Conservation (phyloP, 2,113 vertebrate species). For the Pseudorhombus dupliciocellatus region DNA sequence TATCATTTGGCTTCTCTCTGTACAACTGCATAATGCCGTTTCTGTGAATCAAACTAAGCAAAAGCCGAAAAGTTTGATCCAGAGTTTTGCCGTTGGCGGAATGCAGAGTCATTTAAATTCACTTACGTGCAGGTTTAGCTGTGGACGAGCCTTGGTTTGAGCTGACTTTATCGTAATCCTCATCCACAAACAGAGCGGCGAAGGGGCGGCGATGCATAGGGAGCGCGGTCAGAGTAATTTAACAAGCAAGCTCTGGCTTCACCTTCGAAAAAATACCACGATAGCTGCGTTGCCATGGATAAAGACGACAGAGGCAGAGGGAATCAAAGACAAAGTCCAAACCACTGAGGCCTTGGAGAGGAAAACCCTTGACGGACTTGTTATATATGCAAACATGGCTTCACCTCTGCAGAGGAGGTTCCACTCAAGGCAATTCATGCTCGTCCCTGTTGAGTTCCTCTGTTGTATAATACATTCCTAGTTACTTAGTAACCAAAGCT, state of each 20-base stretch:
- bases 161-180: slow-evolving; percentile 1
- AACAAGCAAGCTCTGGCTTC: slow-evolving; percentile 5
- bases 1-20: not conserved
- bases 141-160: not conserved
- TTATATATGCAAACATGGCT: slow-evolving; percentile 37
- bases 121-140: not conserved
- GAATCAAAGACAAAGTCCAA: slow-evolving; percentile 23
- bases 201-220: not conserved
- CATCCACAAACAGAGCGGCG: not conserved
- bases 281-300: not conserved
- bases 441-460: not conserved
- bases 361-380: slow-evolving; percentile 9
- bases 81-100: not conserved
- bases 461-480: slow-evolving; percentile 5
- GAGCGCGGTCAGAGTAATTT: not conserved
- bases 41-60: not conserved
- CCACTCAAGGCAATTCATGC: slow-evolving; percentile 23
- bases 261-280: not conserved
- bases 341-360: slow-evolving; percentile 15
- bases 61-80: not conserved
- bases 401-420: slow-evolving; percentile 21
- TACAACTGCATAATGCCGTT: not conserved
- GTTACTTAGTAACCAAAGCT: slow-evolving; percentile 15
- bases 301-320: not conserved
- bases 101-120: not conserved